Base-by-base conservation (phyloP, 2,888 invertebrate species). In the Tachina grossa region DNA sequence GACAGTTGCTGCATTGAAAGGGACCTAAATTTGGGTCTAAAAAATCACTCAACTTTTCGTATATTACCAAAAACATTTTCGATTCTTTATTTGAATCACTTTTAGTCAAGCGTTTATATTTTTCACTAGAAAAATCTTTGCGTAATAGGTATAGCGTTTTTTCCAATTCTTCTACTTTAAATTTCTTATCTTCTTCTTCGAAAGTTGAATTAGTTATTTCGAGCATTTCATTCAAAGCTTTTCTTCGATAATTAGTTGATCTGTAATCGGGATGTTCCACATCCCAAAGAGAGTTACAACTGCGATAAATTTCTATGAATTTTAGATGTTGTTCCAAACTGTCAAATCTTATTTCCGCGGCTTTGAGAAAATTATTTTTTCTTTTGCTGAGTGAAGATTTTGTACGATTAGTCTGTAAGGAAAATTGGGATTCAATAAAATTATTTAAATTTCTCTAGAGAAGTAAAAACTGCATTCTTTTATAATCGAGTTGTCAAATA, bases 241-340 rank as follows among this genome's bases (percentile, higher is more conserved):
- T 89, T 63, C 86, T 88, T 9, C 91, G 90, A 86, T 89, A 91
- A 1, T 89, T 88, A 81, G 88, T 88, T 5, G 91, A 91, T 11
- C 91, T 90, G 65, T 89, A 91, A 76, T 91, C 91, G 0, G 91
- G 91, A 87, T 91, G 91, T 84, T 91, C 91, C 1, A 90, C 91
- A 83, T 90, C 89, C 91, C 91, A 91, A 0, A 91, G 76, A 0
- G 89, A 89, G 1, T 89, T 87, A 82, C 90, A 90, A 39, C 89
- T 89, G 49, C 88, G 88, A 82, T 91, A 91, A 61, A 91, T 89
- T 66, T 91, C 91, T 45, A 90, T 89, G 16, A 91, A 90, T 81
- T 90, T 89, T 41, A 89, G 76, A 53, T 90, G 89, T 45, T 90
- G 88, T 5, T 90, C 89, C 10, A 85, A 76, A 4, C 80, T 84